Evolutionary conservation across 2,888 invertebrate genomes (phyloP).

Genomic region (Oligia strigilis): DNA sequence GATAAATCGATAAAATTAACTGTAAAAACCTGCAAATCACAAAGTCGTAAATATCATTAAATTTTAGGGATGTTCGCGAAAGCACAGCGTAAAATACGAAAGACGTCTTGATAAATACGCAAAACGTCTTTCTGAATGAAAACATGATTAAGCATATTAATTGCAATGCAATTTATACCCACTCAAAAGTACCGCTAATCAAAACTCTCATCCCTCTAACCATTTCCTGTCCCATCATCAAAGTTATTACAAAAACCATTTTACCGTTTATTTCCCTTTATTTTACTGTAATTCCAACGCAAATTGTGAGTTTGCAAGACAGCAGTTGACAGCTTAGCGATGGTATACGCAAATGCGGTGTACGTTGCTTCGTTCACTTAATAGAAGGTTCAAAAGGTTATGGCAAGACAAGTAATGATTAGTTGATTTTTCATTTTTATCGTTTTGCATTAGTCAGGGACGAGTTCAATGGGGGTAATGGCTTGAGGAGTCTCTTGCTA

Average conservation of each 20-base stretch:
- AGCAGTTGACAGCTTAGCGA: constrained; percentile 63
- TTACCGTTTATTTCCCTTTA: constrained; percentile 45
- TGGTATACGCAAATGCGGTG: constrained; percentile 66
- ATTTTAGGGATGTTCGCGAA: not conserved
- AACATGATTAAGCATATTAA: constrained; percentile 18
- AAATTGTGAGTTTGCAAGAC: constrained; percentile 57
- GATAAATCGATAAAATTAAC: not conserved
- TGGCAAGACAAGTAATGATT: constrained; percentile 54
- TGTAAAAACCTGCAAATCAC: not conserved
- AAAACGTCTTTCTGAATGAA: not conserved
- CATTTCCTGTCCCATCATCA: constrained; percentile 40
- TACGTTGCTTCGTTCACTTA: constrained; percentile 47
- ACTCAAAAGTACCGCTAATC: constrained; percentile 24
- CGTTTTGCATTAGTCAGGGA: constrained; percentile 46
- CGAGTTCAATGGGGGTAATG: not conserved
- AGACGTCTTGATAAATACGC: not conserved
- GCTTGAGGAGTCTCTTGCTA: not conserved
- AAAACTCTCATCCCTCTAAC: constrained; percentile 31
- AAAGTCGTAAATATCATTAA: not conserved
- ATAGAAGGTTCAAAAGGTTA: constrained; percentile 70
- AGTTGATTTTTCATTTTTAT: constrained; percentile 43
- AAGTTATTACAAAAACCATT: constrained; percentile 41
- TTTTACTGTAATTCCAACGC: constrained; percentile 34
- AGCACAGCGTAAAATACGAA: not conserved
- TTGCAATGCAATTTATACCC: constrained; percentile 12